Conservation (phyloP, 2,113 vertebrate genomes). For the Triplophysa tibetana region DNA sequence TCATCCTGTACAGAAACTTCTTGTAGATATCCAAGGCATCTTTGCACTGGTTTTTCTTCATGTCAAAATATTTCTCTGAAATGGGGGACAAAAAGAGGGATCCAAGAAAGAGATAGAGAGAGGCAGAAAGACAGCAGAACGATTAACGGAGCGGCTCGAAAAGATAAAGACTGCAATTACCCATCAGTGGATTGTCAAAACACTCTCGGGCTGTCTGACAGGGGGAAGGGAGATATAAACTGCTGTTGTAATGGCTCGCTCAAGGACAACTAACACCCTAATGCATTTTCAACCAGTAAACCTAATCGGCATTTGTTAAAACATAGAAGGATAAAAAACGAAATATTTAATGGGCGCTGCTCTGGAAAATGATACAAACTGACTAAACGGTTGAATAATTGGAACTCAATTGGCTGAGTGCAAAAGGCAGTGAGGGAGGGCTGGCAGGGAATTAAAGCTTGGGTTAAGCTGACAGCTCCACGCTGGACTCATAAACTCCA, state of each 20-base stretch:
- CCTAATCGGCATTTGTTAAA: neutral
- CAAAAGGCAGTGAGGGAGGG: neutral
- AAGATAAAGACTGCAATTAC: conserved; percentile 45
- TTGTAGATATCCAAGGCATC: conserved; percentile 79
- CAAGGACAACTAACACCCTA: conserved; percentile 13
- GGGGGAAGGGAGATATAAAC: conserved; percentile 9
- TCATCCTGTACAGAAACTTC: conserved; percentile 79
- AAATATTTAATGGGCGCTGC: neutral
- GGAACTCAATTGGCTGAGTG: neutral
- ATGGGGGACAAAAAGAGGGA: neutral
- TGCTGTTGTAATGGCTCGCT: conserved; percentile 20
- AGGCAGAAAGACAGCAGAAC: conserved; percentile 13
- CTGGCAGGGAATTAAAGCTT: neutral
- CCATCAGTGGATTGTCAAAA: conserved; percentile 49
- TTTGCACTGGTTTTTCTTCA: conserved; percentile 80
- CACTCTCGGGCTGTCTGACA: conserved; percentile 14
- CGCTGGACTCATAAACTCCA: neutral
- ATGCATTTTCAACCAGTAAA: conserved; percentile 2
- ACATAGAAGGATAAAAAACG: neutral
- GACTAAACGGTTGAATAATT: conserved; percentile 7
- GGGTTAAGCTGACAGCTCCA: neutral
- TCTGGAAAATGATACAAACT: neutral
- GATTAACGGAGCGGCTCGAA: conserved; percentile 24
- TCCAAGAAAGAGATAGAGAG: neutral
- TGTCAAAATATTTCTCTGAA: conserved; percentile 78